Evolutionary conservation across 2,113 vertebrate species (phyloP), one percentile per base, ranked within the genome.

Genomic region (Chlamydotis undulata): DNA sequence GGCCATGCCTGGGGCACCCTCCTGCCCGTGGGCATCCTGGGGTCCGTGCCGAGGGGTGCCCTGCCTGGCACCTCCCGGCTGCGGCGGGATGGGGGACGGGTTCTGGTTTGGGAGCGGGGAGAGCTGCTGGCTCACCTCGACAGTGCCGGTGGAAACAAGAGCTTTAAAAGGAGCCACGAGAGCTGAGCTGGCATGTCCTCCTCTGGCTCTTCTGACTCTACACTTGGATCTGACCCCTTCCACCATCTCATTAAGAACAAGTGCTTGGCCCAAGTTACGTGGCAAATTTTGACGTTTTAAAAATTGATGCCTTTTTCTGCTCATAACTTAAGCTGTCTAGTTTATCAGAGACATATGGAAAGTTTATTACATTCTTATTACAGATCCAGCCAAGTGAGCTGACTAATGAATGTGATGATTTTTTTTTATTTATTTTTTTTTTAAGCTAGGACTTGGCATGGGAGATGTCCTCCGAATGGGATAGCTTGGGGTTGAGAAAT

Each of bases 321-420:
- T 95, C 84, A 17, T 96, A 96, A 95, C 87, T 95, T 93, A 76
- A 70, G 82, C 84, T 91, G 91, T 55, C 87, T 91, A 16, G 69
- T 96, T 96, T 97, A 96, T 97, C 95, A 94, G 93, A 87, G 94
- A 77, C 87, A 90, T 90, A 96, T 93, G 96, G 93, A 96, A 96
- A 95, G 90, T 95, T 96, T 96, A 96, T 96, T 97, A 47, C 71
- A 13, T 95, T 95, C 87, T 88, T 96, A 85, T 91, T 95, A 85
- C 67, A 57, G 70, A 85, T 28, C 28, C 93, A 90, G 96, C 96
- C 95, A 96, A 94, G 78, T 33, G 67, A 85, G 84, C 75, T 96
- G 94, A 61, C 91, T 95, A 95, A 96, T 85, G 94, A 93, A 83
- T 79, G 82, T 9, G n/a, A 41, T 69, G 87, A 93, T 77, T 6